phyloP scores from a whole-genome alignment of 2,797 vertebrate genomes.

The Sitta carolinensis region DNA sequence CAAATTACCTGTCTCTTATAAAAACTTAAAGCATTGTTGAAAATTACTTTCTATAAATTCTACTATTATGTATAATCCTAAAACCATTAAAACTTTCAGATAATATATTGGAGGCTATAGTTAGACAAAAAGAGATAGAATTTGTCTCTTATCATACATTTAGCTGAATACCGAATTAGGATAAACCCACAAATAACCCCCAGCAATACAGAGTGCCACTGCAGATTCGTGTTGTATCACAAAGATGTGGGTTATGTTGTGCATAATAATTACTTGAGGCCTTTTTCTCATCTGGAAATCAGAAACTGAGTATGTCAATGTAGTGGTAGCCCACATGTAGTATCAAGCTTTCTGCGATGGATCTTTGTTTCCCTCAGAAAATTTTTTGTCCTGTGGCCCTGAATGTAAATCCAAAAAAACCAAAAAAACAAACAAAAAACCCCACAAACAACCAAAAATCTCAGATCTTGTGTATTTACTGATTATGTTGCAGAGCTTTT shows the following conservation, averaged over 20 bases:
- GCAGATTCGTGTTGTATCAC: slow-evolving; percentile 1
- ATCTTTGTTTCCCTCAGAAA: not conserved
- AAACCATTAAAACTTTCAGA: not conserved
- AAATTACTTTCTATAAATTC: slow-evolving; percentile 30
- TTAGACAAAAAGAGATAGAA: slow-evolving; percentile 16
- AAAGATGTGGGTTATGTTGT: slow-evolving; percentile 14
- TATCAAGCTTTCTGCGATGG: not conserved
- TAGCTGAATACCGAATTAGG: slow-evolving; percentile 19
- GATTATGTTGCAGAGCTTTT: not conserved
- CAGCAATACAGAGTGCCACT: not conserved
- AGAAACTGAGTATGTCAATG: not conserved
- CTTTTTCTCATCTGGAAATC: slow-evolving; percentile 33
- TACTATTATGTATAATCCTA: slow-evolving; percentile 1
- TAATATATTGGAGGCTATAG: not conserved
- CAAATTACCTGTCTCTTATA: slow-evolving; percentile 6
- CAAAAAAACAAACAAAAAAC: too few species aligned
- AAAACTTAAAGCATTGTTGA: not conserved
- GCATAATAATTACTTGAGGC: not conserved
- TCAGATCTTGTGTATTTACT: not conserved
- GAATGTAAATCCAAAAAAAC: not conserved
- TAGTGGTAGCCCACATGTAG: not conserved
- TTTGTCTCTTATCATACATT: slow-evolving; percentile 33
- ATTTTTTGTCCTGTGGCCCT: not conserved
- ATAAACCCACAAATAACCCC: slow-evolving; percentile 43
- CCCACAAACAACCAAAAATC: not conserved